Percentiles rank a stretch among this genome's conserved stretches.
phyloP scores from a whole-genome alignment of 2,113 vertebrate genomes.

The Gymnarchus niloticus region DNA sequence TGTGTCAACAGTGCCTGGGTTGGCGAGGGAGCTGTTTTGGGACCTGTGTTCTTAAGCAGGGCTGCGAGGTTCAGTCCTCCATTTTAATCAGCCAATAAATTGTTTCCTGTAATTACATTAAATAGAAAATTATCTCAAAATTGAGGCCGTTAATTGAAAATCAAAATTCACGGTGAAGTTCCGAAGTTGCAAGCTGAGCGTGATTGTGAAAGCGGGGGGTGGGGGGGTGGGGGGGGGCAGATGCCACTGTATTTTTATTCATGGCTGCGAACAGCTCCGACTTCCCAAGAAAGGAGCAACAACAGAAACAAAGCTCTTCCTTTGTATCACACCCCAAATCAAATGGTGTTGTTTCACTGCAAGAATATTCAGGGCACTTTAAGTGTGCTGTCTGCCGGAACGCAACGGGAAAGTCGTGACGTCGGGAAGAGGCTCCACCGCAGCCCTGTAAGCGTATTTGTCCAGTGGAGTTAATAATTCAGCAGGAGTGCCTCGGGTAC shows the following conservation, averaged over 20 bases:
- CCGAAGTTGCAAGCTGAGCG: conserved; percentile 69
- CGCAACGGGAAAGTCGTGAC: too few relatives aligned
- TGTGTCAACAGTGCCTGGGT: conserved; percentile 64
- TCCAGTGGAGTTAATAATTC: conserved; percentile 34
- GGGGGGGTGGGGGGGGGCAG: conserved; percentile 31
- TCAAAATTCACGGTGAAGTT: conserved; percentile 88
- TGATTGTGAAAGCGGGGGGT: conserved; percentile 47
- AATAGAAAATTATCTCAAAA: conserved; percentile 86
- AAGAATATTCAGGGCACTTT: conserved; percentile 98
- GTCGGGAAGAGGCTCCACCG: too few relatives aligned
- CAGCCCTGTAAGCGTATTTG: conserved; percentile 23
- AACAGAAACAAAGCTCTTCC: conserved; percentile 71
- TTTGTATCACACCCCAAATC: conserved; percentile 90
- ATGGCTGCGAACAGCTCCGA: conserved; percentile 55
- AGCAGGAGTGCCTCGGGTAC: conserved; percentile 16
- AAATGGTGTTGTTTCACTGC: conserved; percentile 95
- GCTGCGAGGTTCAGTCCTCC: conserved; percentile 58
- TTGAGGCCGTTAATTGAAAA: conserved; percentile 89
- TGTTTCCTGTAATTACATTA: conserved; percentile 88
- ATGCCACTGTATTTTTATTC: conserved; percentile 73
- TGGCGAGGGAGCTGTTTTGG: conserved; percentile 34
- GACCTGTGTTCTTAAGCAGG: conserved; percentile 73
- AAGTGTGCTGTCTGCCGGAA: conserved; percentile 84
- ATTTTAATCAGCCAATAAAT: conserved; percentile 84
- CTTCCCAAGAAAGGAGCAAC: conserved; percentile 56